Conservation (phyloP, 2,113 vertebrate genomes). For the Bubo blakistoni region DNA sequence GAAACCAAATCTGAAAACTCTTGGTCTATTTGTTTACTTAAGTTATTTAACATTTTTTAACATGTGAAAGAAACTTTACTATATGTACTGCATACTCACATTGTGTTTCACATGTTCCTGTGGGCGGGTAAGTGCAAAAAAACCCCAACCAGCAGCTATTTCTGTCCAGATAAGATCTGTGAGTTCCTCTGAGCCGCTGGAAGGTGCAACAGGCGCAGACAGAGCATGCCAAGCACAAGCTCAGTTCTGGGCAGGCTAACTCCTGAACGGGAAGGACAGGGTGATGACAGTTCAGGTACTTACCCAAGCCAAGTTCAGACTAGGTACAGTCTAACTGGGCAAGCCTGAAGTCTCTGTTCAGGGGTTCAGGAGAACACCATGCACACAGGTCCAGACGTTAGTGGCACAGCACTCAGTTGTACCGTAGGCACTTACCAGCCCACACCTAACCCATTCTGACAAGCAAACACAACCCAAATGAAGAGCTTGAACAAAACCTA, state of each 20-base stretch:
- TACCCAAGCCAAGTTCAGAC: neutral
- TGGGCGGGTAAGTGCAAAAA: neutral
- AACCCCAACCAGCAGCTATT: neutral
- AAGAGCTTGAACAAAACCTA: neutral
- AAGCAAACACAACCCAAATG: neutral
- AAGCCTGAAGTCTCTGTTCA: neutral
- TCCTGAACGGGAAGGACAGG: neutral
- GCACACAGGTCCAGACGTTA: neutral
- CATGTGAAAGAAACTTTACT: neutral
- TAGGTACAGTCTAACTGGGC: neutral
- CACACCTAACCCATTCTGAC: neutral
- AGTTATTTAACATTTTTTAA: neutral
- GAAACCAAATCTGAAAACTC: accelerated
- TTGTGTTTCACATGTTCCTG: neutral
- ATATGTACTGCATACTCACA: accelerated
- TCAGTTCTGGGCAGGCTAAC: neutral
- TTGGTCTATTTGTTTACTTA: neutral
- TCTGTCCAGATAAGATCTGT: neutral
- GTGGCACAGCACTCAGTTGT: neutral
- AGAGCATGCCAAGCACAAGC: neutral
- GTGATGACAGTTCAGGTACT: neutral
- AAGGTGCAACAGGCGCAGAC: neutral
- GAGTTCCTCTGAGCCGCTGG: neutral
- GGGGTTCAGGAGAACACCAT: neutral
- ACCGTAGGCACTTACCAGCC: accelerated